A percentile compares a stretch with the other conserved stretches of the same genome.
Evolutionary conservation across 1,140 invertebrate species (phyloP).

Genomic region (Eurosta solidaginis): DNA sequence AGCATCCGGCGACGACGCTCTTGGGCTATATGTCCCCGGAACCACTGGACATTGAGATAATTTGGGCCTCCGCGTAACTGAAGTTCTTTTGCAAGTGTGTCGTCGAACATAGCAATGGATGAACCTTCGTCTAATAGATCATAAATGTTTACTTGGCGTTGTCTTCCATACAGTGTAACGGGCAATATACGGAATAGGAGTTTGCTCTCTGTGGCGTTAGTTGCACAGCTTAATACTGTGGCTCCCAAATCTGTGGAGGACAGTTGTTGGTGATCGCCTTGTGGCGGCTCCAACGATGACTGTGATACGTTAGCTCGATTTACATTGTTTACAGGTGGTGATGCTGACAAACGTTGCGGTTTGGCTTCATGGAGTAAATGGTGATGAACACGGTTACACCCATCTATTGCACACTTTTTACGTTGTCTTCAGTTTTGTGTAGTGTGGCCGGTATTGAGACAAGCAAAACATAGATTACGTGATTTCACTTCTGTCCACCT

Average conservation of each 20-base stretch:
- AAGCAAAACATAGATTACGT: neutral
- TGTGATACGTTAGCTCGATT: neutral
- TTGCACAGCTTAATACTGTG: neutral
- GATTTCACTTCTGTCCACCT: neutral
- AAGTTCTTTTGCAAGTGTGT: neutral
- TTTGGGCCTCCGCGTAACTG: neutral
- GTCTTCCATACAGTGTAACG: neutral
- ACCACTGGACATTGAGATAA: neutral
- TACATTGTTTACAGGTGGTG: neutral
- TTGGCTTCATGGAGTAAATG: neutral
- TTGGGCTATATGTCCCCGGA: neutral
- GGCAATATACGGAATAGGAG: neutral
- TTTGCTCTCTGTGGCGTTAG: neutral
- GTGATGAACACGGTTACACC: neutral
- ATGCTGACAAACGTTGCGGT: too few species aligned
- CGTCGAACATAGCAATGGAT: neutral
- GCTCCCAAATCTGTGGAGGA: neutral
- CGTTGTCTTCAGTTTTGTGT: neutral
- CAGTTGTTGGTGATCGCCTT: neutral
- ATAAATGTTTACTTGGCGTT: neutral
- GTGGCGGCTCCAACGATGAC: neutral
- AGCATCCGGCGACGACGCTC: too few species aligned
- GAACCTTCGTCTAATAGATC: too few species aligned
- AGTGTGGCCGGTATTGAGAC: neutral
- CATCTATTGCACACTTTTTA: neutral